Base-by-base conservation (phyloP, 2,888 invertebrate species). In the Odontothrips loti region DNA sequence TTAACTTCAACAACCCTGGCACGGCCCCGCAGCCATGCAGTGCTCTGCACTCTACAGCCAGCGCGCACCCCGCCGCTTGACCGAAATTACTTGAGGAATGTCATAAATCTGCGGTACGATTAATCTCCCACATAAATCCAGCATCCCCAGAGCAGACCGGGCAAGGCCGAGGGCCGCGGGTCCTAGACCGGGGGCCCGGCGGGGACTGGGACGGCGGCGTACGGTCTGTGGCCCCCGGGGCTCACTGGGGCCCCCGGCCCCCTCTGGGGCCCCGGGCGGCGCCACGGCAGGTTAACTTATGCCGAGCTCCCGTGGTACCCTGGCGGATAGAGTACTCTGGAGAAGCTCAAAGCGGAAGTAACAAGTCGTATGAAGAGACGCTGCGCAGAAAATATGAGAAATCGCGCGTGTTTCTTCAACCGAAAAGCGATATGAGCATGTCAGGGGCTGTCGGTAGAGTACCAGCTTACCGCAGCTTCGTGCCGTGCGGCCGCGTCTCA, bases 21-120 rank as follows among this genome's bases (percentile, higher is more conserved):
- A n/a, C n/a, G n/a, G n/a, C n/a, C n/a, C n/a, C n/a, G n/a, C n/a
- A n/a, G n/a, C n/a, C n/a, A n/a, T n/a, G n/a, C n/a, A n/a, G n/a
- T n/a, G n/a, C n/a, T n/a, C n/a, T n/a, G n/a, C n/a, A n/a, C n/a
- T n/a, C n/a, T n/a, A n/a, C n/a, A 6, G 20, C 0, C 58, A 51
- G 51, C 51, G 51, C 58, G 58, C 58, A 15, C 58, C 11, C 58
- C 11, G 20, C 58, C n/a, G 58, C 58, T n/a, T 20, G 58, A 20
- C 58, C n/a, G 58, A 58, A 58, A 58, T 58, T 58, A 58, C 58
- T 58, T 58, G 20, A 58, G 58, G n/a, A 58, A 58, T 58, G 58
- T 6, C n/a, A 58, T 58, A 58, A 58, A 58, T 58, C 58, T 17
- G 58, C 34, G 3, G 34, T 43, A 0, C 58, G 58, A 15, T 58